Percentiles rank a stretch among this genome's conserved stretches.
Conservation (phyloP, 2,113 vertebrate genomes). For the Brachyhypopomus occidentalis region DNA sequence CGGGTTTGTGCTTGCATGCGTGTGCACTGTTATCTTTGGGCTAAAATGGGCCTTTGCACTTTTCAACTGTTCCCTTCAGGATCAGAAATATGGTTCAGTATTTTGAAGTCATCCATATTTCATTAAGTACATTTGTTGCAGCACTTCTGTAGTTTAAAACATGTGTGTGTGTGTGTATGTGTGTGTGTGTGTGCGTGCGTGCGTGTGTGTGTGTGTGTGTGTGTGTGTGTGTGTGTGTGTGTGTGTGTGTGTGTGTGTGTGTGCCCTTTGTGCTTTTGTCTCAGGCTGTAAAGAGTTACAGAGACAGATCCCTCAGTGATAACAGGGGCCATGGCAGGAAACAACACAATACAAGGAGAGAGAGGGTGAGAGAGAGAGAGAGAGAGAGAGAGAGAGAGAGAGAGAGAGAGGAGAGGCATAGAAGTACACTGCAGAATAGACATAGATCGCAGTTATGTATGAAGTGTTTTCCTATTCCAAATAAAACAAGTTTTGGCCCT, state of each 20-base stretch:
- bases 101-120: background rate
- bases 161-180: too few relatives aligned
- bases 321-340: slow-evolving; percentile 55
- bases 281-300: slow-evolving; percentile 32
- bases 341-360: slow-evolving; percentile 47
- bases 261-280: slow-evolving; percentile 40
- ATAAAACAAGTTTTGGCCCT: too few relatives aligned
- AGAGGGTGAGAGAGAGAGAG: slow-evolving; percentile 19
- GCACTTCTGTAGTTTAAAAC: background rate
- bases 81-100: slow-evolving; percentile 8
- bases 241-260: slow-evolving; percentile 38
- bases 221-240: slow-evolving; percentile 36
- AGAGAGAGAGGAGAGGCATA: background rate
- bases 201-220: too few relatives aligned
- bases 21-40: slow-evolving; percentile 29
- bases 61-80: slow-evolving; percentile 17
- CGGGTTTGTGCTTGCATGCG: background rate
- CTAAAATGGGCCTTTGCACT: background rate
- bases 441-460: too few relatives aligned
- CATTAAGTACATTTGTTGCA: background rate
- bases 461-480: too few relatives aligned
- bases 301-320: slow-evolving; percentile 44
- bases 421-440: background rate
- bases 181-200: too few relatives aligned
- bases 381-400: background rate